Conservation (phyloP, 2,113 vertebrate genomes). For the Megaceryle maxima region DNA sequence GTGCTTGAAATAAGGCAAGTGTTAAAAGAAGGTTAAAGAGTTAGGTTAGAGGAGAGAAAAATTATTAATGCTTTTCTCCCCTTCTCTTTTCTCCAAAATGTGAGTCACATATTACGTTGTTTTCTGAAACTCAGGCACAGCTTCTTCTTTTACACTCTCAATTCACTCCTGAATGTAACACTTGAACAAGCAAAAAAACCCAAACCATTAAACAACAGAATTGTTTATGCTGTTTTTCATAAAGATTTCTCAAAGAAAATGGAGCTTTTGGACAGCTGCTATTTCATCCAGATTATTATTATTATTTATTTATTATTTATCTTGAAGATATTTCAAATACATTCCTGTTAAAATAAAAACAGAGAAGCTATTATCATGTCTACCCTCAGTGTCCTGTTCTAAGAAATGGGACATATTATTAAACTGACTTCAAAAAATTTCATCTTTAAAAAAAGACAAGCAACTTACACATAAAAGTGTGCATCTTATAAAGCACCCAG, state of each 20-base stretch:
- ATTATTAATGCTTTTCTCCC: not conserved
- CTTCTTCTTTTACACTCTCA: not conserved
- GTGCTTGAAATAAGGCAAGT: not conserved
- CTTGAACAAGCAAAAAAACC: not conserved
- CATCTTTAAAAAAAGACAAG: not conserved
- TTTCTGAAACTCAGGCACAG: not conserved
- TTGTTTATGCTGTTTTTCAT: not conserved
- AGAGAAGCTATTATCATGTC: not conserved
- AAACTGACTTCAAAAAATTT: slow-evolving; percentile 5
- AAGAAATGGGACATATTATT: not conserved
- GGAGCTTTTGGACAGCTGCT: not conserved
- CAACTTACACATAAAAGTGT: not conserved
- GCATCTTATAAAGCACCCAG: not conserved
- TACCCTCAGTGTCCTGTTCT: not conserved
- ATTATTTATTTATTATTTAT: not conserved
- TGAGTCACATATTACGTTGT: not conserved
- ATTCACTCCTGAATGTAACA: not conserved
- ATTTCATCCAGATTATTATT: not conserved
- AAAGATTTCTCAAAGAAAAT: not conserved
- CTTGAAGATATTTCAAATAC: not conserved
- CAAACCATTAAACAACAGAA: not conserved
- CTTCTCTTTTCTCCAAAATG: not conserved
- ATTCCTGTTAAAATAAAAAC: not conserved
- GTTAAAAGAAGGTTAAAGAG: not conserved
- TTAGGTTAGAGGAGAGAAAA: not conserved